Evolutionary conservation across 2,888 invertebrate genomes (phyloP), one percentile per base, ranked within the genome.

Genomic region (Platypus cylindrus): DNA sequence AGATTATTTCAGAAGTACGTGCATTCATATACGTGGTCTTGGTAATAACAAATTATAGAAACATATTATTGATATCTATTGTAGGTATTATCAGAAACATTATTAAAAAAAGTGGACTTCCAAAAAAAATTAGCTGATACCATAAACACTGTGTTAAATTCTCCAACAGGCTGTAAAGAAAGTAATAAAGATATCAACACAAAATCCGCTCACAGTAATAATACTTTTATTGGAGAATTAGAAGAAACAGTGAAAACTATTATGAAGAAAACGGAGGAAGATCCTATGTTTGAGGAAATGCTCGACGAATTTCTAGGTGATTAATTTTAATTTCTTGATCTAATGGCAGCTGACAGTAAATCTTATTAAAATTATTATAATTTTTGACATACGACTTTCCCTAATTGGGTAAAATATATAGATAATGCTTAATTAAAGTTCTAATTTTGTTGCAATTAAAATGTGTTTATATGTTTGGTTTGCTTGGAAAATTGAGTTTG

Each of bases 91-190:
- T 59, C 63, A 12, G 62, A 64, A 48, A 63, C 65, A 33, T 50
- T 70, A 5, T 47, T 70, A 31, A 62, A 65, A 45, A 63, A 65
- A 43, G 59, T 55, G 8, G 65, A 73, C 58, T 53, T 70, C 27
- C 67, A 67, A 46, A 64, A 67, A 46, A 64, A 65, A 47, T 60
- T 71, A 30, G 68, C 70, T 13, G 64, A 67, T 37, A 68, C 65
- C 46, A 70, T 70, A 32, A 70, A 70, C 44, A 65, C 30, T 5
- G 37, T 22, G 4, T 17, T 41, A 11, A 35, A 41, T 23, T 34
- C 36, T 1, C 38, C 41, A 15, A 34, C 18, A 28, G 27, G 26
- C 9, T 17, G 28, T 20, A 8, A 12, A 20, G 16, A 30, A 13
- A 15, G 12, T 18, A 20, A 5, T 12, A 5, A 18, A n/a, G 18